Evolutionary conservation across 2,797 vertebrate species (phyloP), one percentile per base, ranked within the genome.

Genomic region (Helarctos malayanus): DNA sequence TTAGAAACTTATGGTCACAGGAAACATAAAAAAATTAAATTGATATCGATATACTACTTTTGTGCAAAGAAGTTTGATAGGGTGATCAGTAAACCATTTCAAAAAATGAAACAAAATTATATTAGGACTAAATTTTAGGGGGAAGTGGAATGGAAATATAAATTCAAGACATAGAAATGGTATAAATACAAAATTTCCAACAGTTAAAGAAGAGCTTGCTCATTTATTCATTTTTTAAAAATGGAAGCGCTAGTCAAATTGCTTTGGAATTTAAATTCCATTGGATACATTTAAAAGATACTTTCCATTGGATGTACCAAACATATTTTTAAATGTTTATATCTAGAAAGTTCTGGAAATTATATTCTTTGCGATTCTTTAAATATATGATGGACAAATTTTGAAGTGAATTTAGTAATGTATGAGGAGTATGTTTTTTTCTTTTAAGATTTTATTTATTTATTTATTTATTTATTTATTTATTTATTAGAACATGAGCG

Each of bases 331-430:
- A 83, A 76, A 18, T n/a, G 18, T 63, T 92, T 81, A 69, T 69
- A 75, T 92, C 97, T 78, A 90, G 9, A 78, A 93, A 94, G 23
- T 38, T 95, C 73, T 94, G 59, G 41, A 82, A 82, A 91, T 94
- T 8, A 61, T 13, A 27, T 76, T 65, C 32, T 93, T 86, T 84
- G 49, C 8, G 87, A 41, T 93, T 93, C 73, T 86, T 97, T 94
- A 96, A 90, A 35, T 7, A 29, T 18, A 56, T 6, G 15, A n/a
- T 57, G 41, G 49, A 68, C 29, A 61, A 80, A 83, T 38, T 85
- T 82, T 75, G 79, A 80, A 80, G 59, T 71, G 56, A 78, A 41
- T 23, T 92, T 94, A 81, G 56, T 92, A 83, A 88, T 25, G n/a
- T 65, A 15, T n/a, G 61, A 80, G 41, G 16, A 89, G 2, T 54